phyloP scores from a whole-genome alignment of 2,888 invertebrate genomes.

The Gortyna flavago region DNA sequence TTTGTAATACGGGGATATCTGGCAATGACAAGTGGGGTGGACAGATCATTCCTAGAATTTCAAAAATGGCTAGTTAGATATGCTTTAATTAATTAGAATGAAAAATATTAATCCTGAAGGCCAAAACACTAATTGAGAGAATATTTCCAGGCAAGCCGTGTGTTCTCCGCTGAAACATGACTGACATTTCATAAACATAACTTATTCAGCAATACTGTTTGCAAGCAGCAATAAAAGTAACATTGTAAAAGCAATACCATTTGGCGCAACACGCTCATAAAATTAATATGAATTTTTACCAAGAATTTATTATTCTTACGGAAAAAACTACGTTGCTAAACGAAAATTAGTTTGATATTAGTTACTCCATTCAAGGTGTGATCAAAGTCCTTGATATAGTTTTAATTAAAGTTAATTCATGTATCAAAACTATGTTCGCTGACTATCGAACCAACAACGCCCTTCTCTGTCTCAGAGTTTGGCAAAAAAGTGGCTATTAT shows the following conservation, averaged over 20 bases:
- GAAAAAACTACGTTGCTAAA: constrained; percentile 9
- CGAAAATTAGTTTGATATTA: not conserved
- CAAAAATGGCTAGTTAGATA: not conserved
- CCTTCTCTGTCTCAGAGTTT: not conserved
- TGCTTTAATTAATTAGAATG: not conserved
- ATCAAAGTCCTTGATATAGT: not conserved
- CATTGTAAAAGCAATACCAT: constrained; percentile 25
- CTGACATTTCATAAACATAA: constrained; percentile 21
- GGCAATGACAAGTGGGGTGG: no score
- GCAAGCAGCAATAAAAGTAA: constrained; percentile 49
- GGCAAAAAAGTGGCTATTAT: no score
- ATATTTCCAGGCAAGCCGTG: not conserved
- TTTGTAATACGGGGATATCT: not conserved
- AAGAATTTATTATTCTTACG: constrained; percentile 12
- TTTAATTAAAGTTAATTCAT: not conserved
- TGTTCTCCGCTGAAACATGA: constrained; percentile 2
- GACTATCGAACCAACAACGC: not conserved
- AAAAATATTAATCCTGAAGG: not conserved
- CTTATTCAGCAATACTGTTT: constrained; percentile 41
- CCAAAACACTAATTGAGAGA: not conserved
- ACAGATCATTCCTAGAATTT: not conserved
- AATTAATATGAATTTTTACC: constrained; percentile 25
- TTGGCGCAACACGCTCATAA: constrained; percentile 40
- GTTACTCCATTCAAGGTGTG: not conserved
- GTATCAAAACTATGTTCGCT: not conserved